These are phyloP conservation scores for Littorina saxatilis DNA, from an alignment of 1,140 invertebrate species.

Conservation along the genomic window DNA sequence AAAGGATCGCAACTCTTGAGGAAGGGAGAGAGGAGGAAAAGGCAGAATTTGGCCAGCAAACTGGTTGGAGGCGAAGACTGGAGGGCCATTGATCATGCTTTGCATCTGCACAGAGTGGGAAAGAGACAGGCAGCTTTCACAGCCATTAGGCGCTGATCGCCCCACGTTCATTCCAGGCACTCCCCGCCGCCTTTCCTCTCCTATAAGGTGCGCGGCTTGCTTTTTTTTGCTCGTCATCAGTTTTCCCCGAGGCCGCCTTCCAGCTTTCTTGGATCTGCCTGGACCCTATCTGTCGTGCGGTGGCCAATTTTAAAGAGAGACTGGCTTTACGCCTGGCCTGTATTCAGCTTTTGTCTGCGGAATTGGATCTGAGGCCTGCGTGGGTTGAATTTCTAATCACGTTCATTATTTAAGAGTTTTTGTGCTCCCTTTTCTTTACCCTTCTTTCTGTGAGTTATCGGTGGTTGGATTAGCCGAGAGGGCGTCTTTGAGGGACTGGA, in stretches of 20 bases:
- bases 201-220: neutral
- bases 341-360: neutral
- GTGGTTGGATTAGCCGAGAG: too few species aligned
- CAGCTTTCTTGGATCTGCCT: too few species aligned
- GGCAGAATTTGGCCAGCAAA: neutral
- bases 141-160: constrained; percentile 18
- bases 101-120: neutral
- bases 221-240: neutral
- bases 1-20: too few species aligned
- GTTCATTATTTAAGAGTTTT: neutral
- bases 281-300: neutral
- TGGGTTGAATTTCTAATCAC: neutral
- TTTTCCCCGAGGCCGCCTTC: neutral
- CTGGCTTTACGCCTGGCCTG: neutral
- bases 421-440: neutral
- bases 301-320: neutral
- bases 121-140: constrained; percentile 9
- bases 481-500: too few species aligned
- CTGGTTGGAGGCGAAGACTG: neutral
- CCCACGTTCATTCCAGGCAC: constrained; percentile 1
- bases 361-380: neutral
- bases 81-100: neutral
- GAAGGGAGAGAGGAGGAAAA: neutral
- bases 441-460: too few species aligned
- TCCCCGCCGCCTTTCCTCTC: neutral